These are phyloP conservation scores for Cyclopterus lumpus DNA, from an alignment of 2,797 vertebrate species.

Conservation along the genomic window DNA sequence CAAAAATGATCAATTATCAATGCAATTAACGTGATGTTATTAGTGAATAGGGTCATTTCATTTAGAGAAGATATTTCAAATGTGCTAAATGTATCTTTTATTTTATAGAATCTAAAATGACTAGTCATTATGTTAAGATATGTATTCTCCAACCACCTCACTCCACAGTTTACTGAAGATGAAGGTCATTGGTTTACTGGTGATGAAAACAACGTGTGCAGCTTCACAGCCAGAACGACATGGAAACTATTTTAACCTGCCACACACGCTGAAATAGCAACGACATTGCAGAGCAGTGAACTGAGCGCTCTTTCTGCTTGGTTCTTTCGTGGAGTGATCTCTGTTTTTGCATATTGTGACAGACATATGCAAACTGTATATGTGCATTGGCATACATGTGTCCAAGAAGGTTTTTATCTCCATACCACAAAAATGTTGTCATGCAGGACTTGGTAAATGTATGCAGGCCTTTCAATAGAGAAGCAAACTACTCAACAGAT, in stretches of 20 bases:
- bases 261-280: background rate
- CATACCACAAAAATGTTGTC: slow-evolving; percentile 28
- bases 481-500: background rate
- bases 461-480: background rate
- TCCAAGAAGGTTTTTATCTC: background rate
- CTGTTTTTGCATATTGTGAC: slow-evolving; percentile 14
- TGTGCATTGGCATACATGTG: slow-evolving; percentile 6
- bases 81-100: background rate
- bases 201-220: slow-evolving; percentile 18
- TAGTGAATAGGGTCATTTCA: background rate
- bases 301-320: slow-evolving; percentile 5
- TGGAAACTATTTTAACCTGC: slow-evolving; percentile 20
- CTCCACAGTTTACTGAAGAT: slow-evolving; percentile 1
- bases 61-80: background rate
- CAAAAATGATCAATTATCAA: background rate
- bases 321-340: background rate
- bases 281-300: background rate
- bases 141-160: background rate
- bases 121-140: background rate
- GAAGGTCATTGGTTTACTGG: background rate
- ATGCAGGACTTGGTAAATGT: background rate
- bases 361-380: slow-evolving; percentile 17
- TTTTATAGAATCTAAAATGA: background rate
- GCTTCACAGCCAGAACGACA: slow-evolving; percentile 10
- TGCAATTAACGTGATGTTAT: background rate